Evolutionary conservation across 2,797 vertebrate species (phyloP), one percentile per base, ranked within the genome.

Genomic region (Carapus acus): DNA sequence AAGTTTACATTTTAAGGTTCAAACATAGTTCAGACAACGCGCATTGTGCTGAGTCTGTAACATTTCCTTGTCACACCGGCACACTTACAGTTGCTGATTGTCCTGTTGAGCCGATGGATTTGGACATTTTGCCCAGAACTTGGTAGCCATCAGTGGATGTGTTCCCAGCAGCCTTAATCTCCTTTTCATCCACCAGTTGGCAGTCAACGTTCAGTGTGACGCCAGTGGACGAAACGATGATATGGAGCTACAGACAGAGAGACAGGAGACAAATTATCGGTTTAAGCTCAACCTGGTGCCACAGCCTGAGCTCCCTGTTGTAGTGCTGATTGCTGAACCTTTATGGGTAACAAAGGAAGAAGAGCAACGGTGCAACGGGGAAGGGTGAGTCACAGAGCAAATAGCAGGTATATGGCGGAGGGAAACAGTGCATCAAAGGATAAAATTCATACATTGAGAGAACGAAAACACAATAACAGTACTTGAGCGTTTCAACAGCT

Each of bases 121-220:
- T 90, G 77, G 90, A 81, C 77, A 94, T 88, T 71, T 94, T 98
- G 34, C 96, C 96, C 69, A 99, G 91, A 39, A 95, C 90, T 88
- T 97, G 94, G 81, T 92, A 95, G 50, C 95, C 95, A 48, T 97
- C 91, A 1, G 78, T 86, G 64, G 94, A 93, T 20, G 92, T 91
- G 80, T 92, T 94, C 36, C 92, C 92, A 43, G 91, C 87, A 3
- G 87, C 88, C 55, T 92, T 93, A 58, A 96, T 88, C 65, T 85
- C 78, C 75, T 94, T 93, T 65, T 96, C 92, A 3, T 85, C 71
- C 73, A 93, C 90, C 75, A 93, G 90, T 69, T 89, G 90, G 79
- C 96, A 99, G 85, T 99, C 95, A 31, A 99, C 54, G 57, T 93
- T 93, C 77, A 98, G 86, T 64, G 90, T 94, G 71, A 96, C 86